Base-by-base conservation (phyloP, 1,140 invertebrate genomes). In the Hormaphis cornu region DNA sequence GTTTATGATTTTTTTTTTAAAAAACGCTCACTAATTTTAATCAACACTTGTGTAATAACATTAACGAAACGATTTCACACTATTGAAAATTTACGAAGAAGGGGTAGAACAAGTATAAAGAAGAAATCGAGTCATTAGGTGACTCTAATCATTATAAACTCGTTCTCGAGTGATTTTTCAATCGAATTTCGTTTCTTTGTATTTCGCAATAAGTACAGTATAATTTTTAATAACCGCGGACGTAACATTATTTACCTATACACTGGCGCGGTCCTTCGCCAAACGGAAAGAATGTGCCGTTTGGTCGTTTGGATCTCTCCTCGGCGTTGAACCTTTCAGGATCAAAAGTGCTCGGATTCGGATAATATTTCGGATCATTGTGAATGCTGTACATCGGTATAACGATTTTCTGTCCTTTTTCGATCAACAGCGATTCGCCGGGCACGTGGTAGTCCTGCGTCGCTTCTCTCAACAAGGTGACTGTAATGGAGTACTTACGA, bases 361-460 rank as follows among this genome's bases (percentile, higher is more conserved):
- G 77, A 76, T 79, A 87, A 71, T 80, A 77, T 35, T 80, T 73
- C 3, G 78, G 77, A 75, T 83, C 80, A 48, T 79, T 74, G 71
- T 90, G 88, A 48, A 88, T 77, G 3, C 81, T 2, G 83, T 77
- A n/a, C n/a, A n/a, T n/a, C 0, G 85, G 82, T 33, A 90, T 80
- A 16, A 83, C 76, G 1, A 89, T 76, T 1, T 79, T 72, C 0
- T 80, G 86, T 2, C 83, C 87, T 76, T 75, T 82, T 80, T 44
- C 20, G 16, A 59, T 59, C 7, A 59, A 9, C 7, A 59, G 42
- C 3, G 33, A 37, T 10, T 40, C 4, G 33, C 82, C 82, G 8
- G 82, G 83, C 4, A 86, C 74, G 26, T 77, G 75, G 73, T 82
- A 84, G 22, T 80, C 75, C 63, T 79, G 74, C 1, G 74, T 78